Conservation (phyloP, 2,888 invertebrate genomes). For the Microplitis manilae region DNA sequence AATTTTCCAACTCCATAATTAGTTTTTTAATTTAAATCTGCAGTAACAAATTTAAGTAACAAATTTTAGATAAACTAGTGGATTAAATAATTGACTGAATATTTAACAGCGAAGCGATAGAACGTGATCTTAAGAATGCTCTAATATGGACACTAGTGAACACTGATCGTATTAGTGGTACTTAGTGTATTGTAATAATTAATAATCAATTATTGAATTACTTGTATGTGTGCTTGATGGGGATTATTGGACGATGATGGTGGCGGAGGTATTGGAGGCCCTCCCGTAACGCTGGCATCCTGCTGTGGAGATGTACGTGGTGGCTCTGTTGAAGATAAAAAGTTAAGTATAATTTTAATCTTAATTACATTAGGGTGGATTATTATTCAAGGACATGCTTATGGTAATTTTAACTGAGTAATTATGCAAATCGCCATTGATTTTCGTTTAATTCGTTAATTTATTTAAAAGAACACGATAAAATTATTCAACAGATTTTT, state of each 20-base stretch:
- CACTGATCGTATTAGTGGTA: no score
- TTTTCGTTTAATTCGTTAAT: conserved; percentile 6
- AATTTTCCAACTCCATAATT: no score
- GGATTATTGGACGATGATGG: conserved; percentile 63
- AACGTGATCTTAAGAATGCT: no score
- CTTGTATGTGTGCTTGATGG: conserved; percentile 68
- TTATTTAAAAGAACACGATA: not conserved
- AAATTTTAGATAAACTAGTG: no score
- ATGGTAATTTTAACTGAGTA: not conserved
- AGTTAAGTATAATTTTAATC: conserved; percentile 37
- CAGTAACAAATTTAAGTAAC: no score
- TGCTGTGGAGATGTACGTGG: conserved; percentile 85
- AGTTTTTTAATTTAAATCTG: no score
- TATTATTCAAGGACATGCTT: conserved; percentile 29
- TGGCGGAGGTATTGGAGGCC: conserved; percentile 70
- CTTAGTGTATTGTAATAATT: conserved; percentile 17
- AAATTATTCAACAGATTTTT: not conserved
- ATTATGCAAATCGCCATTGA: not conserved
- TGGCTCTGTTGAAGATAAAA: conserved; percentile 76
- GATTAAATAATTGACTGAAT: no score
- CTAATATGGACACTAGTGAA: no score
- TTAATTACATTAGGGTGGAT: conserved; percentile 2
- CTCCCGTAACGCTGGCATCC: conserved; percentile 76
- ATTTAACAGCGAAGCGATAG: no score
- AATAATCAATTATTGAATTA: conserved; percentile 46